Conservation (phyloP, 1,140 invertebrate species). For the Pissodes strobi region DNA sequence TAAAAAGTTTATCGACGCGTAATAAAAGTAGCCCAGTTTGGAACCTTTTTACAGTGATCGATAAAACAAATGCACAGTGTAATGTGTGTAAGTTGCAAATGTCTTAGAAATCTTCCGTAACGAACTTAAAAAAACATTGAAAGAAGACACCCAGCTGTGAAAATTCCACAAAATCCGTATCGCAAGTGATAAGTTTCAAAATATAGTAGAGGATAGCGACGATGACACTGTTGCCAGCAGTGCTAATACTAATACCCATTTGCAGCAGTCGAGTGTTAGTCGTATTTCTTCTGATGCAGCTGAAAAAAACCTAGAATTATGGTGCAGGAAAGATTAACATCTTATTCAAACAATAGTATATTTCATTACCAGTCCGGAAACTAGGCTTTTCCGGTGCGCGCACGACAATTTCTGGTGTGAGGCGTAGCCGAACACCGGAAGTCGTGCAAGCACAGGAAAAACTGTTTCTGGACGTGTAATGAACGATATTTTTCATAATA, state of each 20-base stretch:
- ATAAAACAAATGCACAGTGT: not conserved
- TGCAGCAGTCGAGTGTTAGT: too few relatives aligned
- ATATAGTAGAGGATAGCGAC: too few relatives aligned
- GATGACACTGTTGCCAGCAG: too few relatives aligned
- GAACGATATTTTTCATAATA: too few relatives aligned
- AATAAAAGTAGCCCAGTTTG: not conserved
- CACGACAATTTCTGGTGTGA: too few relatives aligned
- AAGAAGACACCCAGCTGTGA: not conserved
- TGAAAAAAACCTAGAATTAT: conserved; percentile 32
- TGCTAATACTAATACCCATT: too few relatives aligned
- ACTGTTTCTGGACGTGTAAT: too few relatives aligned
- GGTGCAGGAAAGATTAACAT: not conserved
- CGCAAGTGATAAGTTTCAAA: not conserved
- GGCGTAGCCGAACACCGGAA: too few relatives aligned
- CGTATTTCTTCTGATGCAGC: not conserved
- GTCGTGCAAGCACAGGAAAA: too few relatives aligned
- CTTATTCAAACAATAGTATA: not conserved
- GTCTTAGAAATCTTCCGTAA: not conserved
- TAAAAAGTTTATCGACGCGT: not conserved
- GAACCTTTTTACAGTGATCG: not conserved
- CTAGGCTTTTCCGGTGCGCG: too few relatives aligned
- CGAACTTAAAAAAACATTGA: not conserved
- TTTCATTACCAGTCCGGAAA: too few relatives aligned
- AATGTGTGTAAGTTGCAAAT: not conserved
- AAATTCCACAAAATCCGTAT: not conserved